Evolutionary conservation across 1,140 invertebrate genomes (phyloP), one percentile per base, ranked within the genome.

Genomic region (Trichonephila clavata): DNA sequence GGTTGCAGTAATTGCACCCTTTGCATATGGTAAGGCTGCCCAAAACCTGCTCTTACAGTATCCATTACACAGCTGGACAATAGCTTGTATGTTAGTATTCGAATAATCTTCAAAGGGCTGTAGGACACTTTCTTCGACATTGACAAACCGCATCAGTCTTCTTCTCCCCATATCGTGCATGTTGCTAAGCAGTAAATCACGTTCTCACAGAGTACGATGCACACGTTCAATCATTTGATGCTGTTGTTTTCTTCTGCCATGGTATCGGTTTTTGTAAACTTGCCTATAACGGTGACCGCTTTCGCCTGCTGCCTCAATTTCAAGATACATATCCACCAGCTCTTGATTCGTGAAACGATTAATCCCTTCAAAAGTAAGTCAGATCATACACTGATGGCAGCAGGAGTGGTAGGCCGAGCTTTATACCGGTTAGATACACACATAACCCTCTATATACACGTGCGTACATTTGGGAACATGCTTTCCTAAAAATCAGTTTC

Each of bases 231-330:
- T 3, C 10, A 61, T 61, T 61, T 39, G 32, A 27, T 71, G 68
- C 0, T n/a, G n/a, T 71, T 7, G 2, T 10, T 27, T 27, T 39
- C 32, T 61, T 61, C 60, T 16, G 68, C 68, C n/a, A 21, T 6
- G n/a, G 21, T 71, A 71, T 83, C 21, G 1, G 5, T 57, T 21
- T 83, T 43, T 21, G 24, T 83, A 83, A 83, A 83, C 80, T 50
- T 83, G 80, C 32, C 80, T 83, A 83, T 39, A 10, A 16, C 0
- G 27, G 80, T 32, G 80, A 32, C 13, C 39, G 24, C 32, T 83
- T 83, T 50, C 80, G 80, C 39, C 80, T 50, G 80, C 80, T 83
- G 80, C 80, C 32, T 14, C 2, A 83, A 39, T 39, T 83, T 39
- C 32, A 32, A 83, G 39, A 57, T 61, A 13, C 60, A 61, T 61